Conservation (phyloP, 1,140 invertebrate genomes). For the Melipona quadrifasciata region DNA sequence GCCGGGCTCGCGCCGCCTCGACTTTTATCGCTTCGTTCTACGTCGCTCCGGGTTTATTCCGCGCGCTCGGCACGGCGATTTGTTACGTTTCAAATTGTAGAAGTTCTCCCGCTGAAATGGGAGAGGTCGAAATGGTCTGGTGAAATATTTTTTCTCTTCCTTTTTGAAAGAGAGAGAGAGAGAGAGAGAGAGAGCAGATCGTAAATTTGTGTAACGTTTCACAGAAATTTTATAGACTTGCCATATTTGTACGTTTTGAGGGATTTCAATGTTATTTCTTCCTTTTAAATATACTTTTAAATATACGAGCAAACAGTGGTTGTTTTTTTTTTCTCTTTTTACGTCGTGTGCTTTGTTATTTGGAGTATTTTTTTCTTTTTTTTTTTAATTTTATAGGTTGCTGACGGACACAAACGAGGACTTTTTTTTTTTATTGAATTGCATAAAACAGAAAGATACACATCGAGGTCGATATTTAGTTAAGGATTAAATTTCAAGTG, state of each 20-base stretch:
- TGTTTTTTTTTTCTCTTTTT: background rate
- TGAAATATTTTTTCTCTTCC: background rate
- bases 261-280: background rate
- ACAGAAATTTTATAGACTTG: background rate
- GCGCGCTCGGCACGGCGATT: background rate
- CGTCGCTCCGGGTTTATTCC: background rate
- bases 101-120: background rate
- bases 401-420: too few relatives aligned
- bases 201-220: background rate
- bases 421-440: too few relatives aligned
- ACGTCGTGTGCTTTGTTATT: background rate
- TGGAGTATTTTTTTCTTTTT: too few relatives aligned
- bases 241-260: background rate
- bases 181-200: background rate
- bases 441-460: too few relatives aligned
- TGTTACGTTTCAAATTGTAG: background rate
- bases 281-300: background rate
- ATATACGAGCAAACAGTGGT: background rate
- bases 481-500: too few relatives aligned
- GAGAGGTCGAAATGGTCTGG: background rate
- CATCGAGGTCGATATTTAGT: too few relatives aligned
- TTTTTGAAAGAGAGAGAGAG: background rate
- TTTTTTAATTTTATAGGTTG: too few relatives aligned
- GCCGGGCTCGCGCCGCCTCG: background rate
- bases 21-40: constrained; percentile 3